Percentiles rank a stretch among this genome's conserved stretches.
Evolutionary conservation across 2,888 invertebrate genomes (phyloP).

Genomic region (Lathronympha strigana): DNA sequence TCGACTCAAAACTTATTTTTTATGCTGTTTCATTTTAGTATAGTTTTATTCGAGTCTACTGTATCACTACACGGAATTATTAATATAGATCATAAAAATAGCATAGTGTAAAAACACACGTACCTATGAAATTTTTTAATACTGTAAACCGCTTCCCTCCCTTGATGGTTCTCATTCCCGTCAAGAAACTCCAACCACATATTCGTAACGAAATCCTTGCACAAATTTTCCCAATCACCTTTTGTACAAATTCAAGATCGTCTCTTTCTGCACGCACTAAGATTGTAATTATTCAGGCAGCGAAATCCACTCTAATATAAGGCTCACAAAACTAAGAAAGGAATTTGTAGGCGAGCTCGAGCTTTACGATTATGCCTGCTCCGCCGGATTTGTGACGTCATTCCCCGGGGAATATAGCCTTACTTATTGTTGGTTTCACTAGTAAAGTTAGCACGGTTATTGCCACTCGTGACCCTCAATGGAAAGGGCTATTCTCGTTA

Average conservation of each 20-base stretch:
- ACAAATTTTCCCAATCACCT: background rate
- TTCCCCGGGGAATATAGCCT: slow-evolving; percentile 47
- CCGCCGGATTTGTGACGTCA: slow-evolving; percentile 58
- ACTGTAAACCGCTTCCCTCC: no score
- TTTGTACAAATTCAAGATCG: background rate
- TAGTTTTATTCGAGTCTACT: no score
- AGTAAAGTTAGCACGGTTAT: slow-evolving; percentile 46
- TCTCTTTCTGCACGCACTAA: slow-evolving; percentile 22
- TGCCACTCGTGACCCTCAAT: slow-evolving; percentile 41
- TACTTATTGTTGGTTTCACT: slow-evolving; percentile 51
- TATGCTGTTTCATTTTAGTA: no score
- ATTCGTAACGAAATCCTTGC: background rate
- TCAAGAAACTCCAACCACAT: background rate
- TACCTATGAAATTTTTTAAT: no score
- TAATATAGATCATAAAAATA: no score
- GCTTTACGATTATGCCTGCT: slow-evolving; percentile 52
- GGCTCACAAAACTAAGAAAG: slow-evolving; percentile 35
- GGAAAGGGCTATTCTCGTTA: slow-evolving; percentile 41
- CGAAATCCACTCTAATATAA: slow-evolving; percentile 20
- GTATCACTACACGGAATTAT: no score
- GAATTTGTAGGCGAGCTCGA: slow-evolving; percentile 52
- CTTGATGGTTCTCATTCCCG: no score
- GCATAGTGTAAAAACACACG: no score
- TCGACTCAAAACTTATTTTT: no score
- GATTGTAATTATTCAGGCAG: slow-evolving; percentile 28